A percentile compares a stretch with the other conserved stretches of the same genome.
phyloP scores from a whole-genome alignment of 2,113 vertebrate species.

The Furnarius figulus region DNA sequence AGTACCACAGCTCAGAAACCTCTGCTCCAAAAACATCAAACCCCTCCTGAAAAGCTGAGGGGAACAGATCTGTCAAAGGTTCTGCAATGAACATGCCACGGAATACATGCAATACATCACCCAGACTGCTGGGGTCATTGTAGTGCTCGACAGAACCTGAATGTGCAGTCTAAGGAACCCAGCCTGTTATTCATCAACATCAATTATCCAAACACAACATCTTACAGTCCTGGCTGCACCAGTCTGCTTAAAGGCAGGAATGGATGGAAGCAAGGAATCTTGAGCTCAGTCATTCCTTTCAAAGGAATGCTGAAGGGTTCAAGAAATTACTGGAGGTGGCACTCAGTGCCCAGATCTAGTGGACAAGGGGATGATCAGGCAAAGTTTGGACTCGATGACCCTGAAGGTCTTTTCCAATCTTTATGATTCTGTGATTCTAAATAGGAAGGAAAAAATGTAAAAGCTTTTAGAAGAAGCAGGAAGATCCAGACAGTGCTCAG shows the following conservation, averaged over 20 bases:
- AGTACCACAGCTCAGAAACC: not conserved
- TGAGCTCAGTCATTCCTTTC: not conserved
- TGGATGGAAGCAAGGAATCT: not conserved
- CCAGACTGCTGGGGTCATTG: not conserved
- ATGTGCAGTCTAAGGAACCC: not conserved
- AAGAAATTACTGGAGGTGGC: not conserved
- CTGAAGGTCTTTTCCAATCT: not conserved
- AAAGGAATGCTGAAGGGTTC: not conserved
- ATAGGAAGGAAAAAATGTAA: not conserved
- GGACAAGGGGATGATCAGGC: not conserved
- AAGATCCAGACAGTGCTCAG: not conserved
- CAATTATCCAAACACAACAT: not conserved
- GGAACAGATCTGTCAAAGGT: not conserved
- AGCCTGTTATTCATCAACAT: not conserved
- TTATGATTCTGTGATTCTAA: not conserved
- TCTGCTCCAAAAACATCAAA: not conserved
- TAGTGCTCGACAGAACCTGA: not conserved
- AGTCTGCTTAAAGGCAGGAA: not conserved
- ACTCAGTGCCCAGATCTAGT: not conserved
- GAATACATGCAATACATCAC: not conserved
- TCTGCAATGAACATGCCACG: not conserved
- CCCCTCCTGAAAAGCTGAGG: not conserved
- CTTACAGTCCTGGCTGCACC: not conserved
- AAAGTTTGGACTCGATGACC: rapidly evolving
- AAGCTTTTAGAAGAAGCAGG: not conserved